Base-by-base conservation (phyloP, 2,113 vertebrate genomes). In the Perccottus glenii region DNA sequence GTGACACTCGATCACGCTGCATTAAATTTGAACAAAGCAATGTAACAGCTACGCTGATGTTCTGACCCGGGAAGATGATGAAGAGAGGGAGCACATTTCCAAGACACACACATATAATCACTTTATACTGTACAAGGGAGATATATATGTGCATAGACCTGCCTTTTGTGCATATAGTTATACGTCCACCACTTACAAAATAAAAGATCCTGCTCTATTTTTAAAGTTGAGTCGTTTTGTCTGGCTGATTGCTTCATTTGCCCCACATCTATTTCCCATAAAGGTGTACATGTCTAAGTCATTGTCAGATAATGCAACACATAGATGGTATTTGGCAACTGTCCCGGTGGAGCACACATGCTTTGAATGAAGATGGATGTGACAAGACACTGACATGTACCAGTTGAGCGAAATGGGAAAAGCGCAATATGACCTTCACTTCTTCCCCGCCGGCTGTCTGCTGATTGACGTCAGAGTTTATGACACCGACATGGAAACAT, bases 151-250 rank as follows among this genome's bases (percentile, higher is more conserved):
- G 72, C 75, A 85, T 80, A 72, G 73, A 81, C 50, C 75, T 78
- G 84, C 74, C 82, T 85, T 78, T 73, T 85, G 77, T 12, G 57
- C 82, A 75, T 83, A 64, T 81, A 82, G 74, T 85, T 67, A 87
- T 84, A 27, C 19, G 83, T 88, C 71, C 52, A 79, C 75, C 70
- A 78, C 64, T 85, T 81, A 80, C 68, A 49, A 85, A 87, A 91
- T 92, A 88, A 89, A 89, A 89, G 52, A 91, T 87, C 75, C 77
- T 64, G 71, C 45, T 91, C 88, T 89, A 91, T 93, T 93, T 93
- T 90, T 85, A 92, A 90, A 67, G 79, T 84, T 67, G 80, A 90
- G 85, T 92, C 67, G 77, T 89, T 89, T 92, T 88, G 88, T 92
- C 85, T 91, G 76, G 70, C 66, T 88, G 73, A 68, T 86, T 87